Evolutionary conservation across 2,888 invertebrate species (phyloP).

Genomic region (Conus canariensis): DNA sequence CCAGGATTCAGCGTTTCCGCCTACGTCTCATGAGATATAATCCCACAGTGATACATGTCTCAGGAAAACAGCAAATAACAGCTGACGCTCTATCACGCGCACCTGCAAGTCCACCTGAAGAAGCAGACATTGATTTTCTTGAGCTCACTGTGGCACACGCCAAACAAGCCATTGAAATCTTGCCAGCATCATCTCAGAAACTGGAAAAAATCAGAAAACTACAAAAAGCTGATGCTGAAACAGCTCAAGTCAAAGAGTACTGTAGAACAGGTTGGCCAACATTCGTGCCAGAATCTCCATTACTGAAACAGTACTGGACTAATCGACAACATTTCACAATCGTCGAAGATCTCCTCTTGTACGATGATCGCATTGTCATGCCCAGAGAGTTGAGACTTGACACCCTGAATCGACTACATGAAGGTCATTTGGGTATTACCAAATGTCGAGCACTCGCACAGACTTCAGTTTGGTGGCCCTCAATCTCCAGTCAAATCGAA

Average conservation of each 20-base stretch:
- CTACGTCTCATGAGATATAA: not conserved
- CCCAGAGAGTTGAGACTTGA: constrained; percentile 6
- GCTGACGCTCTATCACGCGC: constrained; percentile 20
- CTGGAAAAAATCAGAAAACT: not conserved
- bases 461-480: constrained; percentile 25
- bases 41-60: not conserved
- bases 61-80: constrained; percentile 2
- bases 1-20: not conserved
- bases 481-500: not conserved
- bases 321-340: not conserved
- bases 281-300: not conserved
- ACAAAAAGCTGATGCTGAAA: not conserved
- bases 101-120: not conserved
- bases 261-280: not conserved
- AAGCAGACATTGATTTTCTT: not conserved
- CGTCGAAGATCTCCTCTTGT: not conserved
- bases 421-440: not conserved
- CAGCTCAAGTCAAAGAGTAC: not conserved
- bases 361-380: not conserved
- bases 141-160: not conserved
- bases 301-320: not conserved
- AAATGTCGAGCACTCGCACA: not conserved
- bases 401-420: not conserved
- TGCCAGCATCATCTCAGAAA: not conserved
- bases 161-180: constrained; percentile 1